Evolutionary conservation across 2,888 invertebrate genomes (phyloP).

Genomic region (Nycteola revayana): DNA sequence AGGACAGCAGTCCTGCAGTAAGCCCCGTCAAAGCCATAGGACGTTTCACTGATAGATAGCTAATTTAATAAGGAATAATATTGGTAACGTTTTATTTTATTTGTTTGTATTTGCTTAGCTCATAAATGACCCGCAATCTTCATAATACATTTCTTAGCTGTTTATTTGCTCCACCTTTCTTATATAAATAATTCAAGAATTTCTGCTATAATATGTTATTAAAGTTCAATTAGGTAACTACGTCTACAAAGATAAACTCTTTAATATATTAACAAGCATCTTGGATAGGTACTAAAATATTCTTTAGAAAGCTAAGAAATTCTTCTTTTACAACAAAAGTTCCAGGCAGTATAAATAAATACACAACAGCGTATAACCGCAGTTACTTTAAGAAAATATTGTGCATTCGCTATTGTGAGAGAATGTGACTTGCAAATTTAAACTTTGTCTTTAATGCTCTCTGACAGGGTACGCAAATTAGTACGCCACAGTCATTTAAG

Average conservation of each 20-base stretch:
- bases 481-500: slow-evolving; percentile 23
- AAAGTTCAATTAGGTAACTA: no score
- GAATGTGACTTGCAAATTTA: slow-evolving; percentile 32
- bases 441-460: slow-evolving; percentile 28
- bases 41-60: no score
- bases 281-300: not conserved
- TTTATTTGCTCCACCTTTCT: slow-evolving; percentile 21
- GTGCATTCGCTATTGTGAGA: slow-evolving; percentile 17
- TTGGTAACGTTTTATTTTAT: no score
- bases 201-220: no score
- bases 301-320: not conserved
- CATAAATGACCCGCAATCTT: slow-evolving; percentile 10
- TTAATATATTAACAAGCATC: not conserved
- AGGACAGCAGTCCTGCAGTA: no score
- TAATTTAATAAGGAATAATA: no score
- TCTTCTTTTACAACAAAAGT: slow-evolving; percentile 2
- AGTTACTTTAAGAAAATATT: slow-evolving; percentile 20
- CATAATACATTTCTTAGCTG: slow-evolving; percentile 19
- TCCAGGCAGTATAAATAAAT: slow-evolving; percentile 8
- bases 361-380: slow-evolving; percentile 12
- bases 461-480: slow-evolving; percentile 31
- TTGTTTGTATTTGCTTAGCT: no score
- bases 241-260: no score
- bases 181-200: slow-evolving; percentile 9
- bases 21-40: no score